Base-by-base conservation (phyloP, 92 coral and sea anemone genomes). In the Epizoanthus rinbou region DNA sequence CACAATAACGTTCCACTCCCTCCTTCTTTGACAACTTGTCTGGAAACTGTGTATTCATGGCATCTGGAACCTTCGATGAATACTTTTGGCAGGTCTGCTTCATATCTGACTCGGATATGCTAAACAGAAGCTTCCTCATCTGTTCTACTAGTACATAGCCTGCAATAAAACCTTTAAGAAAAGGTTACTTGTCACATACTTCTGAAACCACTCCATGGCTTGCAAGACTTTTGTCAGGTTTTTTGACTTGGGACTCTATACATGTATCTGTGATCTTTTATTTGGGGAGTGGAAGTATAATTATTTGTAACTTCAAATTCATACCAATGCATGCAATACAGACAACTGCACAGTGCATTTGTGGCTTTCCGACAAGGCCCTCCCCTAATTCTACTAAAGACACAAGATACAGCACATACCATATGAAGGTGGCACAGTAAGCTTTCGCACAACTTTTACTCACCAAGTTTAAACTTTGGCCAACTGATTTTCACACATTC, bases 81-180 rank as follows among this genome's bases (percentile, higher is more conserved):
- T 86, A 80, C 58, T 22, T 86, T 6, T 72, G 18, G 18, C 37
- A 62, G 28, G 57, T 69, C 18, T 4, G 60, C 86, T 83, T 81
- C 60, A 74, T 21, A 13, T 56, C 74, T 67, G 25, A n/a, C 31
- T 31, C 52, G 35, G 43, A 10, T 76, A 81, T 10, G 39, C 15
- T 37, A 65, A 83, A 83, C 53, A 67, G 33, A 14, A 81, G 25
- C 52, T 69, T 25, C 71, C 63, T 62, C 41, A 87, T 43, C 66
- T 80, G n/a, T n/a, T n/a, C n/a, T n/a, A n/a, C 81, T n/a, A 28
- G 58, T 33, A 86, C 89, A 86, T 86, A 79, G 24, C 79, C 89
- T 86, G 63, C n/a, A 28, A 35, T 14, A 58, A 54, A 58, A 25
- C n/a, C n/a, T n/a, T n/a, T n/a, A n/a, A 25, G 23, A 8, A 47